A percentile compares a stretch with the other conserved stretches of the same genome.
Conservation (phyloP, 1,140 invertebrate species). For the Drosophila bipectinata region DNA sequence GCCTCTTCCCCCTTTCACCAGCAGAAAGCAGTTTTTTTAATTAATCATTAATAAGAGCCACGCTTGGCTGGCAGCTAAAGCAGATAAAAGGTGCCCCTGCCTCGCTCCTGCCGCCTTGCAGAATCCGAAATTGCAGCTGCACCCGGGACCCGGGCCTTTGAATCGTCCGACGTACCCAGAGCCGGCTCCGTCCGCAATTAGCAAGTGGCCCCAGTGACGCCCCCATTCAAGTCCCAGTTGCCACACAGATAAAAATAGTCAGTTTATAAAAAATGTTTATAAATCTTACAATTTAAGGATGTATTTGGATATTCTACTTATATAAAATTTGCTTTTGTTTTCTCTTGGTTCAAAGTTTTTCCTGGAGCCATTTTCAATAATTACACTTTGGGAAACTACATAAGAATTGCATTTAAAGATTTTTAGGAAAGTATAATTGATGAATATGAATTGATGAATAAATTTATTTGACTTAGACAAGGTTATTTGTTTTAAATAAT, state of each 20-base stretch:
- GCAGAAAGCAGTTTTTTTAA: constrained; percentile 69
- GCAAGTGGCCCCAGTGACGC: constrained; percentile 32
- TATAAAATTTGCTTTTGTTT: too few relatives aligned
- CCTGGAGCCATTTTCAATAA: too few relatives aligned
- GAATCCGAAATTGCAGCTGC: constrained; percentile 64
- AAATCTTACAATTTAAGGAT: too few relatives aligned
- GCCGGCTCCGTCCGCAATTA: constrained; percentile 62
- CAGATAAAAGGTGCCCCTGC: constrained; percentile 33
- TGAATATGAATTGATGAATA: too few relatives aligned
- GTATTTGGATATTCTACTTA: too few relatives aligned
- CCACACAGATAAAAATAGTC: not conserved
- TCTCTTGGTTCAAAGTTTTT: too few relatives aligned
- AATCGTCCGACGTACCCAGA: constrained; percentile 52
- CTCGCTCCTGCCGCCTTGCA: not conserved
- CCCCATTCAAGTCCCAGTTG: constrained; percentile 12
- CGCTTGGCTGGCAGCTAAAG: constrained; percentile 64
- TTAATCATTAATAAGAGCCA: constrained; percentile 78
- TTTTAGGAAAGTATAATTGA: too few relatives aligned
- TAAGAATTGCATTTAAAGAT: too few relatives aligned
- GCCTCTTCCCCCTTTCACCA: constrained; percentile 17
- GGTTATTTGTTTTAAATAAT: not conserved
- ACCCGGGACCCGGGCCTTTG: constrained; percentile 48
- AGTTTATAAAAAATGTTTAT: too few relatives aligned
- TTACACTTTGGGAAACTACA: too few relatives aligned
- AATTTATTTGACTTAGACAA: not conserved